These are phyloP conservation scores for Alfaro cultratus DNA, from an alignment of 2,797 vertebrate species.

Conservation along the genomic window DNA sequence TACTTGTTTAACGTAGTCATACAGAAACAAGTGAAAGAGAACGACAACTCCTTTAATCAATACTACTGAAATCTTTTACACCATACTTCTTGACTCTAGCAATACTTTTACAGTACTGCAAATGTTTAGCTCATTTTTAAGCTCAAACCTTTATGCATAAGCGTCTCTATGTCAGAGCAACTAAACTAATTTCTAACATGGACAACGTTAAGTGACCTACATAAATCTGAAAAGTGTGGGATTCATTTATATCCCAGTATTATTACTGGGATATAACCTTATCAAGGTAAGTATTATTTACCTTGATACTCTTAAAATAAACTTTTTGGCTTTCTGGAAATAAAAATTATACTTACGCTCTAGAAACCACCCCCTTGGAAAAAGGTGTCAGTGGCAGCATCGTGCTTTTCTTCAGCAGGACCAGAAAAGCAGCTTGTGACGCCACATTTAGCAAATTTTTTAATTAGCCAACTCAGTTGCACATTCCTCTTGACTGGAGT, in stretches of 20 bases:
- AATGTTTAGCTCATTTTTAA: background rate
- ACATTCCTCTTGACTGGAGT: too few species aligned
- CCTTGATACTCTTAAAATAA: background rate
- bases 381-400: background rate
- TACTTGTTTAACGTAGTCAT: background rate
- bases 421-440: background rate
- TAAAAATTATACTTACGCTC: background rate
- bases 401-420: background rate
- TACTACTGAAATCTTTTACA: background rate
- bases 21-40: background rate
- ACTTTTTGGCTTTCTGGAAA: too few species aligned
- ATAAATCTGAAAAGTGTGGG: background rate
- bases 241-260: background rate
- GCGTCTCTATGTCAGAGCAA: background rate
- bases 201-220: background rate
- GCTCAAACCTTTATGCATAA: too few species aligned
- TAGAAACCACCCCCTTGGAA: background rate
- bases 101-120: background rate
- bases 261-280: too few species aligned
- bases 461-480: too few species aligned
- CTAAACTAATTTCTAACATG: background rate
- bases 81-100: background rate
- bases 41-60: background rate
- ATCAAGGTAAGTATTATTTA: too few species aligned
- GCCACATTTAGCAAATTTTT: too few species aligned